Base-by-base conservation (phyloP, 2,113 vertebrate genomes). In the Antechinus stuartii region DNA sequence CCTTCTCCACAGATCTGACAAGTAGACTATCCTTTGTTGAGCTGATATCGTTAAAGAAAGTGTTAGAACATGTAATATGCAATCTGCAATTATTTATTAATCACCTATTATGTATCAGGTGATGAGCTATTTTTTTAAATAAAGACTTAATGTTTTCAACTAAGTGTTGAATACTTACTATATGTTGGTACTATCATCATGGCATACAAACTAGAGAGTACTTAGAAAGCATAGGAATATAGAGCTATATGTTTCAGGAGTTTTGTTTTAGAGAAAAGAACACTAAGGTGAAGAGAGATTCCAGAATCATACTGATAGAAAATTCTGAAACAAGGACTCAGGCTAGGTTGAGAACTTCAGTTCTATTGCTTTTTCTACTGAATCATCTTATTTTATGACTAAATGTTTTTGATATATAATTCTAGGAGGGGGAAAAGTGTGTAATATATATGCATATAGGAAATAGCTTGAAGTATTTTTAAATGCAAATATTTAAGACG, bases 81-180 rank as follows among this genome's bases (percentile, higher is more conserved):
- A 84, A 84, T 84, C 19, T 22, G 19, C 16, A 42, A 84, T 42
- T 16, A 84, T 22, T 84, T 56, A 96, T 91, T 52, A 95, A 93
- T 53, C 49, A 89, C 30, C 1, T 61, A n/a, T 49, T 90, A 26
- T 93, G 93, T 50, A 94, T 8, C 92, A 12, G 91, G 53, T 3
- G 52, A 93, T 68, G 11, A 14, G 46, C 30, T 30, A 12, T 61
- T 30, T 0, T 16, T 76, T 35, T n/a, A n/a, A 76, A 49, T 3
- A 49, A n/a, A n/a, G 14, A 84, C 91, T n/a, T n/a, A 27, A 8
- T 57, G 24, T 1, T 22, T 91, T 90, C 26, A 92, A 42, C 84
- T 46, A 96, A 4, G 90, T 23, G 46, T 50, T 50, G 30, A 54
- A 4, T 27, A n/a, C 8, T 23, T 54, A 14, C 27, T 7, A 92